Percentiles rank a stretch among this genome's conserved stretches.
Evolutionary conservation across 2,888 invertebrate genomes (phyloP).

Genomic region (Thera obeliscata): DNA sequence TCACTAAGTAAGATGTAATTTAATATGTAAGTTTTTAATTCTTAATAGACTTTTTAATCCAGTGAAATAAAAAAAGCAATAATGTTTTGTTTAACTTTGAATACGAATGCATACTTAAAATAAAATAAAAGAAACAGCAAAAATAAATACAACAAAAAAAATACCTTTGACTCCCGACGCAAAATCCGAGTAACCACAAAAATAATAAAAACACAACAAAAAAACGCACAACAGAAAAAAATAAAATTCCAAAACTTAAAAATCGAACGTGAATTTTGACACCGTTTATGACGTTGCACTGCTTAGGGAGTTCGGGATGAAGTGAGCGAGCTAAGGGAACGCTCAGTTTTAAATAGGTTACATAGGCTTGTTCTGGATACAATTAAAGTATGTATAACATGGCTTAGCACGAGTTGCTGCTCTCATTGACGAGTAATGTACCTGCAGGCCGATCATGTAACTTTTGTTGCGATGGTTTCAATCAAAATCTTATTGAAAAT

Average conservation of each 20-base stretch:
- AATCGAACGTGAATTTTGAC: constrained; percentile 29
- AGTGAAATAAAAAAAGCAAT: background rate
- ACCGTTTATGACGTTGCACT: constrained; percentile 43
- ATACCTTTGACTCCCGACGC: constrained; percentile 44
- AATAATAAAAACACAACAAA: constrained; percentile 31
- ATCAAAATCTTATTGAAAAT: no score
- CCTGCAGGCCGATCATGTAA: no score
- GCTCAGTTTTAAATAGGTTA: constrained; percentile 24
- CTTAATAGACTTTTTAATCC: no score
- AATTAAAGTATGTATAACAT: constrained; percentile 5
- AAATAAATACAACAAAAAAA: constrained; percentile 24
- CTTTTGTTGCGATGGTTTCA: no score
- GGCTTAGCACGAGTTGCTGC: constrained; percentile 9
- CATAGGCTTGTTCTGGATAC: constrained; percentile 17
- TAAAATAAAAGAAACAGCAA: constrained; percentile 7
- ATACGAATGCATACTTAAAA: background rate
- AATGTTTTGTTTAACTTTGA: background rate
- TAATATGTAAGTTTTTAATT: no score
- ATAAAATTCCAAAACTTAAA: constrained; percentile 35
- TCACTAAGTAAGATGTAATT: no score
- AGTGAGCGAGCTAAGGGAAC: constrained; percentile 58
- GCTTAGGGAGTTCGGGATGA: constrained; percentile 54
- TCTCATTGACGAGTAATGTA: background rate
- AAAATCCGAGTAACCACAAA: constrained; percentile 34
- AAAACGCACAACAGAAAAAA: constrained; percentile 36